Evolutionary conservation across 1,140 invertebrate species (phyloP).

Genomic region (Papilio glaucus): DNA sequence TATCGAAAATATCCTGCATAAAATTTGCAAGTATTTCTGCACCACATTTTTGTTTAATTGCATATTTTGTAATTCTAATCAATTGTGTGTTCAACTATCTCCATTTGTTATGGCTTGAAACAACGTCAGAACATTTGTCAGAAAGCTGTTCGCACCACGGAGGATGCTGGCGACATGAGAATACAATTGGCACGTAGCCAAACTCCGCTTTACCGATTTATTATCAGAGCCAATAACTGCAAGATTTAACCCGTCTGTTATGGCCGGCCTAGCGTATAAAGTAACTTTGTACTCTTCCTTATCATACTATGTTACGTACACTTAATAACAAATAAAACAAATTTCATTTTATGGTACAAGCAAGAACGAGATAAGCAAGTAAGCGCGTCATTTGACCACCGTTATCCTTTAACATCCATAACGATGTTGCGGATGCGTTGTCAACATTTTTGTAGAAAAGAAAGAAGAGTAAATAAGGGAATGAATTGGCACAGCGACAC

Average conservation of each 20-base stretch:
- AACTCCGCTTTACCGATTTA: slow-evolving; percentile 39
- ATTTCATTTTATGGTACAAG: too few relatives aligned
- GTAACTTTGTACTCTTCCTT: neutral
- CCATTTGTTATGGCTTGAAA: slow-evolving; percentile 1
- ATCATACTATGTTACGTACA: neutral
- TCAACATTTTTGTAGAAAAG: neutral
- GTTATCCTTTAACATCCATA: too few relatives aligned
- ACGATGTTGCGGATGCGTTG: too few relatives aligned
- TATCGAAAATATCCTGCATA: neutral
- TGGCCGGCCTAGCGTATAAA: slow-evolving; percentile 5
- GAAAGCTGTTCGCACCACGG: slow-evolving; percentile 13
- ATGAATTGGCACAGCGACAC: neutral
- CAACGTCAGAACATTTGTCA: slow-evolving; percentile 32
- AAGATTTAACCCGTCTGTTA: slow-evolving; percentile 35
- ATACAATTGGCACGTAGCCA: slow-evolving; percentile 32
- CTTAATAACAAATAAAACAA: too few relatives aligned
- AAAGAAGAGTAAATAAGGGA: neutral
- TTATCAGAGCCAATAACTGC: slow-evolving; percentile 37
- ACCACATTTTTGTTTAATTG: too few relatives aligned
- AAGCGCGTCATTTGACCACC: neutral
- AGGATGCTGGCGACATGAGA: slow-evolving; percentile 26
- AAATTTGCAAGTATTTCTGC: too few relatives aligned
- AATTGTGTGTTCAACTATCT: neutral
- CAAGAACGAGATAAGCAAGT: neutral
- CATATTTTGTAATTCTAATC: too few relatives aligned